Evolutionary conservation across 92 coral and sea anemone genomes (phyloP).

Genomic region (Zoanthus solanderi): DNA sequence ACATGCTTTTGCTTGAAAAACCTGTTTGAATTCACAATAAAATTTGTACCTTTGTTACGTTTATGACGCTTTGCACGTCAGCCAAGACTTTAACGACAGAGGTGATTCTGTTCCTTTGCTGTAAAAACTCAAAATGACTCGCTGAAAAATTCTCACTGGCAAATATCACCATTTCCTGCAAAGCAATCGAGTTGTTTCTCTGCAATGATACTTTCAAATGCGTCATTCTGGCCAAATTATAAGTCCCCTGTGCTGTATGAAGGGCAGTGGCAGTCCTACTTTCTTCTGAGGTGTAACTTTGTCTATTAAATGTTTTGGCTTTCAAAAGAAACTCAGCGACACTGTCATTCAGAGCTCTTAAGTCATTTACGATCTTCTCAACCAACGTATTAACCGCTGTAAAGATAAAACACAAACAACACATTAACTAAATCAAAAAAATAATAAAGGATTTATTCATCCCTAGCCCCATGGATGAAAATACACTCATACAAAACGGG

Average conservation of each 20-base stretch:
- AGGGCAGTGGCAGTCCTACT: conserved; percentile 39
- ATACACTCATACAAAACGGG: too few relatives aligned
- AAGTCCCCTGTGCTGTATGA: conserved; percentile 33
- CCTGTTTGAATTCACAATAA: too few relatives aligned
- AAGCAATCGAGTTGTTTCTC: conserved; percentile 37
- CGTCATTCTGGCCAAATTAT: conserved; percentile 49
- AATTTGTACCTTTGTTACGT: conserved; percentile 72
- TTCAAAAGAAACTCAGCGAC: conserved; percentile 55
- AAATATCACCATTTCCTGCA: conserved; percentile 50
- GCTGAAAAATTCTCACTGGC: conserved; percentile 41
- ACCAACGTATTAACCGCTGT: conserved; percentile 63
- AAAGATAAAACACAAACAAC: neutral
- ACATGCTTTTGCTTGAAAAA: neutral
- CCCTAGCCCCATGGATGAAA: too few relatives aligned
- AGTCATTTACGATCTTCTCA: conserved; percentile 38
- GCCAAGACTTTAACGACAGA: conserved; percentile 24
- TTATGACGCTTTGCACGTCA: conserved; percentile 58
- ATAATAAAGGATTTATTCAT: too few relatives aligned
- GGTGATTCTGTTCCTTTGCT: conserved; percentile 13
- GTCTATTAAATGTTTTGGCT: conserved; percentile 41
- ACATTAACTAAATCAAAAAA: neutral
- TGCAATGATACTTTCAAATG: conserved; percentile 62
- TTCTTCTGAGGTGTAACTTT: conserved; percentile 53
- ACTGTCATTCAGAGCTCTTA: conserved; percentile 52
- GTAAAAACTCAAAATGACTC: conserved; percentile 38